Conservation (phyloP, 2,888 invertebrate genomes). For the Caenorhabditis sp. region DNA sequence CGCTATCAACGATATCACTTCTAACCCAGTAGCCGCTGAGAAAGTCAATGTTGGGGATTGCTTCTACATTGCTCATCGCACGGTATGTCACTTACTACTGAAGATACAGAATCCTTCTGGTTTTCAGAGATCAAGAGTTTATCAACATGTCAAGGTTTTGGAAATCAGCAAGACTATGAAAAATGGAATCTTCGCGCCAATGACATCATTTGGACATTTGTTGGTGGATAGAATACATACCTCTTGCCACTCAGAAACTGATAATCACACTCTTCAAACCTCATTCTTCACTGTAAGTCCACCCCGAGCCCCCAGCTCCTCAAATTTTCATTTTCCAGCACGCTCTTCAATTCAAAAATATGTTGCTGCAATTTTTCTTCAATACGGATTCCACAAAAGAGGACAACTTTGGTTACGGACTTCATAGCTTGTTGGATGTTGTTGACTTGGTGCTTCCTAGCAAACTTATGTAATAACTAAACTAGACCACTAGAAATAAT, state of each 20-base stretch:
- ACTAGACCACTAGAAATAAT: too few relatives aligned
- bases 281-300: slow-evolving; percentile 70
- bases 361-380: not conserved
- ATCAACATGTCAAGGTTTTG: slow-evolving; percentile 55
- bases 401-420: slow-evolving; percentile 28
- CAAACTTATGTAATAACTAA: slow-evolving; percentile 2
- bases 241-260: slow-evolving; percentile 75
- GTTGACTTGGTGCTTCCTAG: slow-evolving; percentile 37
- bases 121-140: slow-evolving; percentile 26
- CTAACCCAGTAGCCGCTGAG: slow-evolving; percentile 76
- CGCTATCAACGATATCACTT: slow-evolving; percentile 51
- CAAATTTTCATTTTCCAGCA: not conserved
- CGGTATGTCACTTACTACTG: slow-evolving; percentile 12
- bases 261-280: slow-evolving; percentile 73
- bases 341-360: not conserved
- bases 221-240: slow-evolving; percentile 79
- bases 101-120: not conserved
- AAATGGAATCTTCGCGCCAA: slow-evolving; percentile 79
- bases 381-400: not conserved
- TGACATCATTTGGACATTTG: slow-evolving; percentile 75
- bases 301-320: not conserved
- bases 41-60: slow-evolving; percentile 80
- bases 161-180: slow-evolving; percentile 69
- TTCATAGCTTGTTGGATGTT: slow-evolving; percentile 23
- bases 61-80: slow-evolving; percentile 70